These are phyloP conservation scores for Palaemon carinicauda DNA, from an alignment of 1,140 invertebrate genomes.

Conservation along the genomic window DNA sequence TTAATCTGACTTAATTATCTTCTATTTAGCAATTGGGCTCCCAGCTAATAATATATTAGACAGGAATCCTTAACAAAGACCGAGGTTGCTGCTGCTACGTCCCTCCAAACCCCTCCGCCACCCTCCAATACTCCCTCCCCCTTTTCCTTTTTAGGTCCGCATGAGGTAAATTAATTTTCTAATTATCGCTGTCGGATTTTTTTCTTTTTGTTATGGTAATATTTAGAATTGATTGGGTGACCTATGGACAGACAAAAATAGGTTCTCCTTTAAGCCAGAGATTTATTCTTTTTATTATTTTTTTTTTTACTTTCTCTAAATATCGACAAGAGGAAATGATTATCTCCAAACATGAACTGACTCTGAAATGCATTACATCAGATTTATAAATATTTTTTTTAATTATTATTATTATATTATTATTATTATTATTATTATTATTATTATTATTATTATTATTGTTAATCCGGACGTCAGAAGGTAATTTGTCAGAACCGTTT, in stretches of 20 bases:
- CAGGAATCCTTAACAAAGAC: neutral
- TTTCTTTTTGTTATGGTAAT: neutral
- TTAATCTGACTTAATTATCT: conserved; percentile 32
- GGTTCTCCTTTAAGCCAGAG: neutral
- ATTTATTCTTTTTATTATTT: too few relatives aligned
- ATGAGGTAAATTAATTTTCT: neutral
- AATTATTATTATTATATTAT: too few relatives aligned
- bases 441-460: too few relatives aligned
- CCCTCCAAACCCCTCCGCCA: neutral
- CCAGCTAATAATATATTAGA: conserved; percentile 11
- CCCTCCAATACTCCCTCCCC: neutral
- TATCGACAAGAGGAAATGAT: too few relatives aligned
- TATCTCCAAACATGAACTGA: too few relatives aligned
- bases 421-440: too few relatives aligned
- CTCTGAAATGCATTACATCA: too few relatives aligned
- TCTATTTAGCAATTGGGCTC: conserved; percentile 22
- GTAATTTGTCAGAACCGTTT: too few relatives aligned
- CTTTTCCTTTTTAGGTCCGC: neutral
- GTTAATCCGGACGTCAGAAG: too few relatives aligned
- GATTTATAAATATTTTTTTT: too few relatives aligned
- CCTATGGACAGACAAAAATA: neutral
- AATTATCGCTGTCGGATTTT: neutral
- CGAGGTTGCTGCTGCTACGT: neutral
- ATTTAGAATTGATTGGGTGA: neutral
- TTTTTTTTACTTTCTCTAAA: too few relatives aligned